Percentiles rank a stretch among this genome's conserved stretches.
phyloP scores from a whole-genome alignment of 2,113 vertebrate species.

The Proteles cristata region DNA sequence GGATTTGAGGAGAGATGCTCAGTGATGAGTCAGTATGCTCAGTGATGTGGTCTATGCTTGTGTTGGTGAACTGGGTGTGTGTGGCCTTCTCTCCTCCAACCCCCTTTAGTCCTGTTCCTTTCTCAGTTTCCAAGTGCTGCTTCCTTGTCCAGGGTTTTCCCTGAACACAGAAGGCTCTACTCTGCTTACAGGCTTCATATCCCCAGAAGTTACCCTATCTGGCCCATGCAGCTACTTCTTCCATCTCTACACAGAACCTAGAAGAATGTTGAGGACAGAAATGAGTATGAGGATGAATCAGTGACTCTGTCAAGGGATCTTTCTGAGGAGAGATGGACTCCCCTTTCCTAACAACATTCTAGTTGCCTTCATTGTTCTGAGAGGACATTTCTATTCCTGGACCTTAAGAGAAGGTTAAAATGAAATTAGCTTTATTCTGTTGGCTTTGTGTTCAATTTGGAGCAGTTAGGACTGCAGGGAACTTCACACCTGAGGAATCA shows the following conservation, averaged over 20 bases:
- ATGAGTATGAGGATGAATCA: not conserved
- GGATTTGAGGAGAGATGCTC: not conserved
- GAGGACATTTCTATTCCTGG: not conserved
- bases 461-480: not conserved
- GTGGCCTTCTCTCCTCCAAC: not conserved
- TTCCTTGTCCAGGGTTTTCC: not conserved
- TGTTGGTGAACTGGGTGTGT: not conserved
- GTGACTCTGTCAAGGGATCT: not conserved
- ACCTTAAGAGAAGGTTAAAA: not conserved
- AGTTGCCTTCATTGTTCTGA: not conserved
- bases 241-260: not conserved
- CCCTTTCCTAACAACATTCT: not conserved
- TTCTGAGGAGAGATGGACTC: not conserved
- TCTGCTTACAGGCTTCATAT: not conserved
- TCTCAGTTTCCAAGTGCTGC: not conserved
- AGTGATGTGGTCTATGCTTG: not conserved
- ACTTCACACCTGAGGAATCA: not conserved
- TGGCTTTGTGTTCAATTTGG: not conserved
- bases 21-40: not conserved
- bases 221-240: not conserved
- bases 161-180: not conserved
- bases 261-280: not conserved
- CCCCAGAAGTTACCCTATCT: not conserved
- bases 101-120: fast-evolving
- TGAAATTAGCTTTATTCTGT: slow-evolving; percentile 10